Percentiles rank a stretch among this genome's conserved stretches.
Evolutionary conservation across 2,888 invertebrate genomes (phyloP).

Genomic region (Stramonita haemastoma): DNA sequence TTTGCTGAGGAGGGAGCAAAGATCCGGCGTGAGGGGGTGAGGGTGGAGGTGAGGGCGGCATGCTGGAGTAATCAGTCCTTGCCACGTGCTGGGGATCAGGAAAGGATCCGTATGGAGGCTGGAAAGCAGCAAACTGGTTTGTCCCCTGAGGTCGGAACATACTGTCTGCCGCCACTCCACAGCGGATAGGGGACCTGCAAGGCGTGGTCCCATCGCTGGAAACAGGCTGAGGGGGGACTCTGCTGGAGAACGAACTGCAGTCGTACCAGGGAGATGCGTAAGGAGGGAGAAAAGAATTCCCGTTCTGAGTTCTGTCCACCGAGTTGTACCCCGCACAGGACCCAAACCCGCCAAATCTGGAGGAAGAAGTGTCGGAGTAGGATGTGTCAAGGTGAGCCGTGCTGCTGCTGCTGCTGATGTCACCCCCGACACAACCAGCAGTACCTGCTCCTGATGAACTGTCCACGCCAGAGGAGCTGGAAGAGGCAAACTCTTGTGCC

Average conservation of each 20-base stretch:
- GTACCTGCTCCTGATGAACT: background rate
- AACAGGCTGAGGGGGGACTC: background rate
- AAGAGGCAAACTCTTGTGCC: background rate
- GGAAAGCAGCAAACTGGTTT: background rate
- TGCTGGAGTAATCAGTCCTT: conserved; percentile 41
- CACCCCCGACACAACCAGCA: background rate
- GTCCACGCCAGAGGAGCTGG: background rate
- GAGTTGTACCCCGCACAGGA: background rate
- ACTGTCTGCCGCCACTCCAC: background rate
- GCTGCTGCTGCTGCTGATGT: too few species aligned
- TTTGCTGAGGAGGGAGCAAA: background rate
- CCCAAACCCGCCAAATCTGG: background rate
- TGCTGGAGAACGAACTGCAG: background rate
- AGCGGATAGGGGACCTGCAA: background rate
- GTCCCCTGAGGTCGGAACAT: background rate
- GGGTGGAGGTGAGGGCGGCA: conserved; percentile 60
- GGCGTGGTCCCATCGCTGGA: background rate
- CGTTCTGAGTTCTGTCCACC: background rate
- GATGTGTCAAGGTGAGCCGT: background rate
- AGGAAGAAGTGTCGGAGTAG: background rate
- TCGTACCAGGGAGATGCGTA: background rate
- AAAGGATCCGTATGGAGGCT: background rate
- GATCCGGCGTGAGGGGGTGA: conserved; percentile 45
- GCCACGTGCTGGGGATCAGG: background rate
- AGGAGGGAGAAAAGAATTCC: background rate